These are phyloP conservation scores for Spondyliosoma cantharus DNA, from an alignment of 2,797 vertebrate genomes.

Conservation along the genomic window DNA sequence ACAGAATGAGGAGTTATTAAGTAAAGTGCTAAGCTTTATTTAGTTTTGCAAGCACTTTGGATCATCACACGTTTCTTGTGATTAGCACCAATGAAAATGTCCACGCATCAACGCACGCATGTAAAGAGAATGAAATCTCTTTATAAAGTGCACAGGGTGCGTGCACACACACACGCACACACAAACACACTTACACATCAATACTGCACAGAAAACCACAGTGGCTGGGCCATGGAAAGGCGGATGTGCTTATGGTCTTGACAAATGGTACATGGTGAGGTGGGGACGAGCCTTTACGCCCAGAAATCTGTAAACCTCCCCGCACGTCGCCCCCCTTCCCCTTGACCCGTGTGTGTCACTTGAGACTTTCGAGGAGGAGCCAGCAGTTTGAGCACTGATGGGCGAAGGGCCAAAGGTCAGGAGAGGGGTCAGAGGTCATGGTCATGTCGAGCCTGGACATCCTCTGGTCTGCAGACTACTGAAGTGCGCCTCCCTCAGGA, in stretches of 20 bases:
- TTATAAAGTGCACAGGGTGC: conserved; percentile 81
- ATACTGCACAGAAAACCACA: conserved; percentile 81
- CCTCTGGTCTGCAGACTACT: conserved; percentile 94
- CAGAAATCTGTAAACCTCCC: conserved; percentile 73
- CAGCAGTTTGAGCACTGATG: conserved; percentile 50
- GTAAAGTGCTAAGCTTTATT: conserved; percentile 83
- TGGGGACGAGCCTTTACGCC: conserved; percentile 69
- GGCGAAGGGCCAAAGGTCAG: conserved; percentile 53
- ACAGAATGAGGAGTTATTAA: conserved; percentile 59
- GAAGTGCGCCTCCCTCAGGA: conserved; percentile 98
- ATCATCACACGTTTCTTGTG: conserved; percentile 75
- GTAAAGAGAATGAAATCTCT: conserved; percentile 78
- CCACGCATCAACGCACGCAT: conserved; percentile 77
- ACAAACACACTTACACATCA: conserved; percentile 64
- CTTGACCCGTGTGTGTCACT: conserved; percentile 51
- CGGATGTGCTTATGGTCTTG: conserved; percentile 82
- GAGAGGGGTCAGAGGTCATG: conserved; percentile 42
- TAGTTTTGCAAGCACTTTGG: conserved; percentile 79
- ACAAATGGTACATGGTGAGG: conserved; percentile 86
- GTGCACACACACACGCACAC: conserved; percentile 55
- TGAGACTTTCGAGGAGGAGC: conserved; percentile 54
- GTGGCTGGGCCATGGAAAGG: conserved; percentile 80
- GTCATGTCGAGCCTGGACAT: conserved; percentile 89
- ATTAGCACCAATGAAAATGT: conserved; percentile 87
- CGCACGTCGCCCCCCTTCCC: conserved; percentile 51